These are phyloP conservation scores for Scrobipalpa atriplicella DNA, from an alignment of 2,888 invertebrate genomes.

Conservation along the genomic window DNA sequence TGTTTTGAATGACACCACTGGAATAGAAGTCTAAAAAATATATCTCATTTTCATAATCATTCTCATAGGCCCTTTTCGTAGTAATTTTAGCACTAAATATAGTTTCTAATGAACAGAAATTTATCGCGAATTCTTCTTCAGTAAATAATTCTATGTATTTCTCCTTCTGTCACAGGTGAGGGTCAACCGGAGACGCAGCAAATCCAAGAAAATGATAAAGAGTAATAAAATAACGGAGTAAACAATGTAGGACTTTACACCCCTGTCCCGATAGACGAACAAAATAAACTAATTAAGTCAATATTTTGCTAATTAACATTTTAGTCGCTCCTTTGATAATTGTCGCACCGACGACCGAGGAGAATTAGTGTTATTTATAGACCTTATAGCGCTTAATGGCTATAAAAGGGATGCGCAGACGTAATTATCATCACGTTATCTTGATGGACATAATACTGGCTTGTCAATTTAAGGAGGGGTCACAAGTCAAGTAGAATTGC, in stretches of 20 bases:
- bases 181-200: neutral
- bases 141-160: neutral
- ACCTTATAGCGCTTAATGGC: neutral
- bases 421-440: slow-evolving; percentile 32
- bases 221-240: slow-evolving; percentile 38
- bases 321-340: neutral
- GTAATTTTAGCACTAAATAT: too few species aligned
- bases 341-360: neutral
- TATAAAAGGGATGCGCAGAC: slow-evolving; percentile 31
- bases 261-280: slow-evolving; percentile 46
- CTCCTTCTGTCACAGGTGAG: neutral
- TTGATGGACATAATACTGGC: slow-evolving; percentile 42
- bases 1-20: too few species aligned
- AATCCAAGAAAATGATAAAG: slow-evolving; percentile 1
- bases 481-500: slow-evolving; percentile 50
- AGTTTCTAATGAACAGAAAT: neutral
- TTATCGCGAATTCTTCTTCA: neutral
- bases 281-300: slow-evolving; percentile 42
- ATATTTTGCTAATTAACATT: slow-evolving; percentile 29
- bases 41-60: too few species aligned
- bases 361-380: slow-evolving; percentile 25
- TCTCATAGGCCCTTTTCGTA: too few species aligned
- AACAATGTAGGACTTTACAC: slow-evolving; percentile 56
- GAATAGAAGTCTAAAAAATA: too few species aligned
- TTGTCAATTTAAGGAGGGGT: slow-evolving; percentile 41